Evolutionary conservation across 2,797 vertebrate genomes (phyloP), one percentile per base, ranked within the genome.

Genomic region (Phoxinus dragarum): DNA sequence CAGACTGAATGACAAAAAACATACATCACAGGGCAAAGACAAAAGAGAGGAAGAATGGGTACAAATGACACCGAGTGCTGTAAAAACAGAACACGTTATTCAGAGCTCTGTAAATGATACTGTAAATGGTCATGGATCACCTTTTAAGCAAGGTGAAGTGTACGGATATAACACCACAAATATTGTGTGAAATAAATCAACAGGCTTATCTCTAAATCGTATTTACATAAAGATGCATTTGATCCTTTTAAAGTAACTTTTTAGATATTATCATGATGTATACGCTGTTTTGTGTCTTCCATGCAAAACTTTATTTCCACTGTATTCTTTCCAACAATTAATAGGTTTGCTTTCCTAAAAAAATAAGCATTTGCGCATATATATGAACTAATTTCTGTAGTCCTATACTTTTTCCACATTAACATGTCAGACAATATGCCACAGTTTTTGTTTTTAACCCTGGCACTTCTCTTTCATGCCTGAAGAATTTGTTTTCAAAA

Each of bases 361-460:
- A 56, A 68, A 80, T 36, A 0, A n/a, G 6, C 5, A 73, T 54
- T n/a, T 54, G 34, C 36, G 19, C 56, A 27, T 36, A 47, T 9
- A 47, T 10, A 49, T 49, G 0, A 38, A 66, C 9, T 40, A 9
- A 10, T 68, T 75, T 14, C 34, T 52, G 23, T 19, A 52, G n/a
- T 40, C 36, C 44, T n/a, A 27, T 27, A 3, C 61, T 40, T 42
- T 27, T 44, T 67, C 72, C 59, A 66, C 16, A 31, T 75, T 75
- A 64, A 42, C 38, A 27, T 6, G 38, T 17, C 40, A 64, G 59
- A 64, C 54, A n/a, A 49, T 56, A 73, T 40, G 42, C 23, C 23
- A 31, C n/a, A 23, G 34, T 76, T 66, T 84, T 68, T 40, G 42
- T 75, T 83, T 82, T 66, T 52, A 75, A 75, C 34, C 40, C 54